A percentile compares a stretch with the other conserved stretches of the same genome.
These are phyloP conservation scores for Meiosimyza decipiens DNA, from an alignment of 2,888 invertebrate species.

Conservation along the genomic window DNA sequence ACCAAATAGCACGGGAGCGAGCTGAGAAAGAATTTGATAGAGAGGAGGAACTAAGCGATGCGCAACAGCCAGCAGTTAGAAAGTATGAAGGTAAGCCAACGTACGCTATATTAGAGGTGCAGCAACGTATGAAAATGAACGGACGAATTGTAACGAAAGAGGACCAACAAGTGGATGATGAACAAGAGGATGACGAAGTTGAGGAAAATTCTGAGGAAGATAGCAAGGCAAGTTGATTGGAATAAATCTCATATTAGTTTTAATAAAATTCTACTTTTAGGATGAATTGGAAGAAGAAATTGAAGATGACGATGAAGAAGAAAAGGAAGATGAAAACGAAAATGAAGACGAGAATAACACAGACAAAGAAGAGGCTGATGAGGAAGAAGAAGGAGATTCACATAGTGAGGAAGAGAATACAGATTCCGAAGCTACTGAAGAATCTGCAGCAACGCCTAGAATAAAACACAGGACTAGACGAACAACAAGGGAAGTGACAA, in stretches of 20 bases:
- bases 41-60: slow-evolving; percentile 58
- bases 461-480: slow-evolving; percentile 30
- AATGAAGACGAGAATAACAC: slow-evolving; percentile 36
- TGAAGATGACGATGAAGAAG: slow-evolving; percentile 19
- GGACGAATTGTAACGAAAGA: slow-evolving; percentile 53
- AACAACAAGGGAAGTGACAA: slow-evolving; percentile 29
- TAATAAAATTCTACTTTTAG: slow-evolving; percentile 15
- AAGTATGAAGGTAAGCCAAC: slow-evolving; percentile 65
- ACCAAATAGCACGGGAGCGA: slow-evolving; percentile 66
- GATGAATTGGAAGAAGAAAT: slow-evolving; percentile 32
- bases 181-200: slow-evolving; percentile 42
- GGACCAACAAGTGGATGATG: slow-evolving; percentile 29
- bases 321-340: slow-evolving; percentile 23
- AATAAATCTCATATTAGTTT: neutral
- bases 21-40: slow-evolving; percentile 67
- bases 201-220: slow-evolving; percentile 36
- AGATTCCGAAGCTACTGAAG: slow-evolving; percentile 44
- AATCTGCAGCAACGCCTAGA: slow-evolving; percentile 33
- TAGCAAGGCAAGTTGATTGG: slow-evolving; percentile 27
- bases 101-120: slow-evolving; percentile 64
- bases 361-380: slow-evolving; percentile 39
- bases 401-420: slow-evolving; percentile 33
- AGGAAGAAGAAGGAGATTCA: neutral
- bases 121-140: slow-evolving; percentile 59
- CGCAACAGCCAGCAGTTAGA: slow-evolving; percentile 54